Percentiles rank a stretch among this genome's conserved stretches.
Evolutionary conservation across 2,888 invertebrate genomes (phyloP).

Genomic region (Heteromyza rotundicornis): DNA sequence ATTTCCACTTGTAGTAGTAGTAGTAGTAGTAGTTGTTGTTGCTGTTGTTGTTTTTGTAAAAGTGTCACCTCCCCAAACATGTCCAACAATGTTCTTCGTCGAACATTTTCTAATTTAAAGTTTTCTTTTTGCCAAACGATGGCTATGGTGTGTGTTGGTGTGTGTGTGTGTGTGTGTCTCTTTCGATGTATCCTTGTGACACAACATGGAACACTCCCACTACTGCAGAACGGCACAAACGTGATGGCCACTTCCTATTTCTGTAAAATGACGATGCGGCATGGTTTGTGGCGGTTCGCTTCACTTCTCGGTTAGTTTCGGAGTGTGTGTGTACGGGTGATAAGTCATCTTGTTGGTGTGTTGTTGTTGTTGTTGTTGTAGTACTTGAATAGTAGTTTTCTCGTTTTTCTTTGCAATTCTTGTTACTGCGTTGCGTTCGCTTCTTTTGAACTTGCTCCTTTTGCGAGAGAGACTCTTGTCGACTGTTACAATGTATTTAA

Average conservation of each 20-base stretch:
- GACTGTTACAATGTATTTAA: neutral
- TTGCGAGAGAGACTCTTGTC: neutral
- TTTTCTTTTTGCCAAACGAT: too few species aligned
- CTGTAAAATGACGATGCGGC: too few species aligned
- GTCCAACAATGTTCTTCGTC: constrained; percentile 12
- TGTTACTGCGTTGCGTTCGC: neutral
- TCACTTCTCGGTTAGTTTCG: too few species aligned
- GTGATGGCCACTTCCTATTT: too few species aligned
- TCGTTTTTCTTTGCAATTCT: neutral
- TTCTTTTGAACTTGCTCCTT: neutral
- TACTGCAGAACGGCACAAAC: neutral
- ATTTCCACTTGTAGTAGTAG: neutral
- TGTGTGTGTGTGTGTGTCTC: neutral
- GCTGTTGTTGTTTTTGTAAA: neutral
- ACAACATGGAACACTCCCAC: neutral
- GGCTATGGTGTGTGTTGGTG: neutral
- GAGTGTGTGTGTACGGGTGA: neutral
- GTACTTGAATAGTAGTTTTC: neutral
- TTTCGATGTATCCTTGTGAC: neutral
- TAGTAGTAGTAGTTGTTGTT: neutral
- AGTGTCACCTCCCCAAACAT: neutral
- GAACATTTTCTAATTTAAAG: constrained; percentile 16
- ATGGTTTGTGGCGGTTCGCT: too few species aligned
- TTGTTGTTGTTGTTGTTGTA: neutral
- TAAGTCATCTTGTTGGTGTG: neutral